Conservation (phyloP, 2,797 vertebrate species). For the Betta splendens region DNA sequence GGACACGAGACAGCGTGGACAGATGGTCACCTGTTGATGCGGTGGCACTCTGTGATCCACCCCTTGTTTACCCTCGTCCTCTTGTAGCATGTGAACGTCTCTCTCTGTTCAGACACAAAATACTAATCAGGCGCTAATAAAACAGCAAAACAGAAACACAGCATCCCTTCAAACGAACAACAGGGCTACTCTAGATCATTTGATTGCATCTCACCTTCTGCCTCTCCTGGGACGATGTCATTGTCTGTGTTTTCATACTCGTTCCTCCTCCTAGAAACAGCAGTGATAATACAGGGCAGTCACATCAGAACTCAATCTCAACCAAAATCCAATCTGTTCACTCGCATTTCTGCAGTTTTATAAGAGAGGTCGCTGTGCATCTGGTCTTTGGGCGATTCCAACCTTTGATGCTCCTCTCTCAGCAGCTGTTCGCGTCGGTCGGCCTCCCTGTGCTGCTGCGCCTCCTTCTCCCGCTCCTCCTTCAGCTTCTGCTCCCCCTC, state of each 20-base stretch:
- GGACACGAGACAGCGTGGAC: not conserved
- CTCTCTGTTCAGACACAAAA: slow-evolving; percentile 56
- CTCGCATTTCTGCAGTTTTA: no score
- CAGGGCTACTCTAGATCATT: not conserved
- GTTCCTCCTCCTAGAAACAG: slow-evolving; percentile 81
- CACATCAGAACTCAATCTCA: slow-evolving; percentile 2
- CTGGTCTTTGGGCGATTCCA: not conserved
- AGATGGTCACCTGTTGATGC: slow-evolving; percentile 67
- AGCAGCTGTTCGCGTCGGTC: slow-evolving; percentile 77
- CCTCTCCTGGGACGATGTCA: slow-evolving; percentile 85
- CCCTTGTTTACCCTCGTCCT: slow-evolving; percentile 62
- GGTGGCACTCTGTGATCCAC: slow-evolving; percentile 55
- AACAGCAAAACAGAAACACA: no score
- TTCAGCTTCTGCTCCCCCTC: slow-evolving; percentile 82
- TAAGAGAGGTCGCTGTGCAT: no score
- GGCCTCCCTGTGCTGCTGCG: slow-evolving; percentile 79
- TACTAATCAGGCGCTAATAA: not conserved
- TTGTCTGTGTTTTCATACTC: slow-evolving; percentile 87
- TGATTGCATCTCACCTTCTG: slow-evolving; percentile 77
- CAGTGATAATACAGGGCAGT: slow-evolving; percentile 4
- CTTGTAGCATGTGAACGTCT: slow-evolving; percentile 59
- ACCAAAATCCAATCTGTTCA: no score
- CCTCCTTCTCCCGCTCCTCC: slow-evolving; percentile 80
- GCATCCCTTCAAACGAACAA: not conserved
- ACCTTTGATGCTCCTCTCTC: slow-evolving; percentile 78